Conservation (phyloP, 2,797 vertebrate species). For the Labeo calbasu region DNA sequence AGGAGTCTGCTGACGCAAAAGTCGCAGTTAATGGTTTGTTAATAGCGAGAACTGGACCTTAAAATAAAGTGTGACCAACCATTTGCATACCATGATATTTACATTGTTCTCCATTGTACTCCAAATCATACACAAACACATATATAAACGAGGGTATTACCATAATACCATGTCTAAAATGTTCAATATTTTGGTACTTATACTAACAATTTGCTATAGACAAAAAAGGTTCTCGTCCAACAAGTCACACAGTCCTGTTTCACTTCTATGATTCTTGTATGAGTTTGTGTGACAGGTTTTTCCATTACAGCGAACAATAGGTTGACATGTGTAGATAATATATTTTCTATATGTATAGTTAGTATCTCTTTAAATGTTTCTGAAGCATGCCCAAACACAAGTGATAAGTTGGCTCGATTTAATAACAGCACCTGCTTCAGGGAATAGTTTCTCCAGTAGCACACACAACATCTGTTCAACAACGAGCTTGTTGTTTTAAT, state of each 20-base stretch:
- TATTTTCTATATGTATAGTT: background rate
- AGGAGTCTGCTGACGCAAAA: no score
- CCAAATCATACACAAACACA: background rate
- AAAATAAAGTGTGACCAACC: no score
- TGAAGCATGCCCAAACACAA: background rate
- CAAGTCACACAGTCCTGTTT: background rate
- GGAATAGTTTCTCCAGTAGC: background rate
- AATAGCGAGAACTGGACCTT: no score
- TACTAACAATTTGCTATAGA: background rate
- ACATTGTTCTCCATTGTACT: background rate
- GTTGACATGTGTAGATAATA: background rate
- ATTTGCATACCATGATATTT: background rate
- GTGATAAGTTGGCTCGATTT: constrained; percentile 1
- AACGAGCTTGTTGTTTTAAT: background rate
- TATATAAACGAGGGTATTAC: background rate
- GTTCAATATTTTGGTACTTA: background rate
- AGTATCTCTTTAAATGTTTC: background rate
- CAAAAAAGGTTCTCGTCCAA: background rate
- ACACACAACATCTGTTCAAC: constrained; percentile 7
- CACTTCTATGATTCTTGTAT: background rate
- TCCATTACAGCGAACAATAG: background rate
- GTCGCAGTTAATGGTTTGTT: no score
- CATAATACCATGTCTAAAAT: background rate
- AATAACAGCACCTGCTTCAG: background rate
- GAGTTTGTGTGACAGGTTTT: background rate